These are phyloP conservation scores for Hemitrygon akajei DNA, from an alignment of 2,797 vertebrate genomes.

Conservation along the genomic window DNA sequence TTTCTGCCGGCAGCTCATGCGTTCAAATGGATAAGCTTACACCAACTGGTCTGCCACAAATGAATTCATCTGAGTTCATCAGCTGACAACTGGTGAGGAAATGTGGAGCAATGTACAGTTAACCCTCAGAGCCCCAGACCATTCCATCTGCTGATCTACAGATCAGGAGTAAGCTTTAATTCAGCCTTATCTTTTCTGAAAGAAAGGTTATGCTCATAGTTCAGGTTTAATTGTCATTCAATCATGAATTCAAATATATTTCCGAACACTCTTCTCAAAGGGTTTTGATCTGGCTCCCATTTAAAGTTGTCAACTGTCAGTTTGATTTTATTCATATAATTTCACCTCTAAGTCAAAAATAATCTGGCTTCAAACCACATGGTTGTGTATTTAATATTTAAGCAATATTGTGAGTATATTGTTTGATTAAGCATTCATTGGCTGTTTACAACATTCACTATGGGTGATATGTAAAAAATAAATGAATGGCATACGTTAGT, in stretches of 20 bases:
- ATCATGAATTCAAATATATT: background rate
- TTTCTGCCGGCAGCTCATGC: constrained; percentile 12
- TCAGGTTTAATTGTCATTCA: too few species aligned
- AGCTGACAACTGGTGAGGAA: constrained; percentile 8
- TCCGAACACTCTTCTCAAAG: background rate
- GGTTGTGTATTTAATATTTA: too few species aligned
- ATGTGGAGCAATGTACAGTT: background rate
- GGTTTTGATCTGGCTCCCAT: background rate
- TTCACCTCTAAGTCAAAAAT: background rate
- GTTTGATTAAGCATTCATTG: too few species aligned
- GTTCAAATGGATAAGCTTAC: constrained; percentile 26
- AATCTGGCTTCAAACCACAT: background rate
- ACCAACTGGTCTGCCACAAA: constrained; percentile 26
- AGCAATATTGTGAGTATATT: too few species aligned
- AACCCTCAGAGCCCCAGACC: background rate
- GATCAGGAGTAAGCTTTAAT: background rate
- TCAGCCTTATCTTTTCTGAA: background rate
- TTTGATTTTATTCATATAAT: background rate
- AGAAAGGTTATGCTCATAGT: background rate
- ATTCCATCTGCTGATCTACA: background rate
- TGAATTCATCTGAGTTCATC: constrained; percentile 1
- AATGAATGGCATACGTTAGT: too few species aligned
- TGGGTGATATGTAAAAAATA: too few species aligned
- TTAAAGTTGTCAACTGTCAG: background rate
- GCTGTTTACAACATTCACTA: too few species aligned